Evolutionary conservation across 1,140 invertebrate species (phyloP).

Genomic region (Pomacea maculata): DNA sequence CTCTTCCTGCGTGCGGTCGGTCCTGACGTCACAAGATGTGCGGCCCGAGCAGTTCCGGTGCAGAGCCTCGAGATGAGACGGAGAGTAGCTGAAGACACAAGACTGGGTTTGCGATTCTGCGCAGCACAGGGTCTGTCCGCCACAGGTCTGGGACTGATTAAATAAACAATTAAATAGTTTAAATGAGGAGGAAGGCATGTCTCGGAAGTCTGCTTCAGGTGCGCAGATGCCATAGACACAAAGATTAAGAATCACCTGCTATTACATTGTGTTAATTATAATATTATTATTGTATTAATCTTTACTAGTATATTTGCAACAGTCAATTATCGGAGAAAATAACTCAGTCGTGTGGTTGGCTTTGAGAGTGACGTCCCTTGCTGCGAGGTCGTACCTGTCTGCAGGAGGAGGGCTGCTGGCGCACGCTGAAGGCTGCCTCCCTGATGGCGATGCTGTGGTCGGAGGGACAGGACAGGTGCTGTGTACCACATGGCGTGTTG

Average conservation of each 20-base stretch:
- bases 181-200: too few species aligned
- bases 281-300: too few species aligned
- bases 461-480: slow-evolving; percentile 15
- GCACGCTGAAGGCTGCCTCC: slow-evolving; percentile 24
- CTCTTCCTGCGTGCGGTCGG: slow-evolving; percentile 22
- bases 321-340: too few species aligned
- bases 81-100: slow-evolving; percentile 21
- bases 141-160: background rate
- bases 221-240: too few species aligned
- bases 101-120: slow-evolving; percentile 4
- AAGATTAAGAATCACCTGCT: too few species aligned
- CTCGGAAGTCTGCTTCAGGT: too few species aligned
- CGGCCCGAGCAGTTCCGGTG: slow-evolving; percentile 20
- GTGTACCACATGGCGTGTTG: slow-evolving; percentile 23
- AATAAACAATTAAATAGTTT: background rate
- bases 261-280: too few species aligned
- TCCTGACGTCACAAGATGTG: slow-evolving; percentile 12
- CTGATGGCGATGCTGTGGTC: slow-evolving; percentile 25
- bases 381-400: background rate
- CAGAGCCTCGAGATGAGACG: slow-evolving; percentile 15
- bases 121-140: slow-evolving; percentile 9
- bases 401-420: background rate
- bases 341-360: too few species aligned
- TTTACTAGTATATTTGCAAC: too few species aligned
- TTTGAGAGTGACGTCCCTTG: too few species aligned